A percentile compares a stretch with the other conserved stretches of the same genome.
Evolutionary conservation across 1,140 invertebrate genomes (phyloP).

Genomic region (Adoxophyes honmai): DNA sequence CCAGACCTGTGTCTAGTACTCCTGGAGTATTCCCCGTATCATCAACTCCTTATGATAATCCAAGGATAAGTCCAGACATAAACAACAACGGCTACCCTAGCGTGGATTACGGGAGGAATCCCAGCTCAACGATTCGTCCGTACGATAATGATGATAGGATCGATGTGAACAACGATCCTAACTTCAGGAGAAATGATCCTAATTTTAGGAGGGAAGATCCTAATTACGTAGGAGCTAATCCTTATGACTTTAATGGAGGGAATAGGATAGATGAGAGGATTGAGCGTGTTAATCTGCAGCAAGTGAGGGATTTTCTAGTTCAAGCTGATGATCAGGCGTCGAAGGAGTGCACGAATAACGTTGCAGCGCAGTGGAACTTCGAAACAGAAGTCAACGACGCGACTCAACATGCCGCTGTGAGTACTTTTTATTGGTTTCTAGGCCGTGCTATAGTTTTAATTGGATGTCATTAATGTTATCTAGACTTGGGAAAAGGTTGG

Average conservation of each 20-base stretch:
- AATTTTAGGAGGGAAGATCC: slow-evolving; percentile 62
- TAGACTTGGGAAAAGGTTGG: too few relatives aligned
- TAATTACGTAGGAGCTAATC: slow-evolving; percentile 57
- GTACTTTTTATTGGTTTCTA: slow-evolving; percentile 47
- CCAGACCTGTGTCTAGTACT: slow-evolving; percentile 46
- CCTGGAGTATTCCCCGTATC: slow-evolving; percentile 59
- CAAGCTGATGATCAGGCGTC: slow-evolving; percentile 85
- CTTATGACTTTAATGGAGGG: slow-evolving; percentile 55
- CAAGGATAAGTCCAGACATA: slow-evolving; percentile 66
- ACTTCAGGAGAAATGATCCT: slow-evolving; percentile 65
- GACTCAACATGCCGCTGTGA: slow-evolving; percentile 89
- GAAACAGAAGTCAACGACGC: slow-evolving; percentile 91
- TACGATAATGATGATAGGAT: slow-evolving; percentile 62
- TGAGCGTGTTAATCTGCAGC: slow-evolving; percentile 52
- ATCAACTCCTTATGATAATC: slow-evolving; percentile 48
- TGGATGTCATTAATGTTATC: too few relatives aligned
- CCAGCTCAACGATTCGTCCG: slow-evolving; percentile 55
- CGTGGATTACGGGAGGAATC: slow-evolving; percentile 43
- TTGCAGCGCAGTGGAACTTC: slow-evolving; percentile 91
- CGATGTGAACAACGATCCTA: slow-evolving; percentile 63
- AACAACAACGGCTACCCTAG: slow-evolving; percentile 69
- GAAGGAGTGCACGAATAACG: slow-evolving; percentile 88
- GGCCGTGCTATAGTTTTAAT: too few relatives aligned
- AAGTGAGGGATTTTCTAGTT: slow-evolving; percentile 78
- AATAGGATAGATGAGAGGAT: slow-evolving; percentile 59